Conservation (phyloP, 1,140 invertebrate species). For the Scylla paramamosain region DNA sequence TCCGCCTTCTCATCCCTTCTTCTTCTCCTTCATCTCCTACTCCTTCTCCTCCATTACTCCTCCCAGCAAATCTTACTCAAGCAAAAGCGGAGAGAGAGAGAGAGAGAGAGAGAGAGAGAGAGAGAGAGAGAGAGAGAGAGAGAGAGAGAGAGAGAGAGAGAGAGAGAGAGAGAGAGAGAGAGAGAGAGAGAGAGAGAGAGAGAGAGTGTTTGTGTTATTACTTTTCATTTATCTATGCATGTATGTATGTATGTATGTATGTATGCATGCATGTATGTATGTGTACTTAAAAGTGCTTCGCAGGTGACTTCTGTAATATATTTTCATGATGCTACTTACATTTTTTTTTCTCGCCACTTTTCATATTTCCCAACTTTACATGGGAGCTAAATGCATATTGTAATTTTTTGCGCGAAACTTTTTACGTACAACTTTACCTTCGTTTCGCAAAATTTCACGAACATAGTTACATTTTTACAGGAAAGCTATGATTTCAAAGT, state of each 20-base stretch:
- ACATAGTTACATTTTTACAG: neutral
- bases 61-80: neutral
- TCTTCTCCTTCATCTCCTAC: no score
- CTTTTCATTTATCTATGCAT: no score
- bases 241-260: neutral
- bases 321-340: neutral
- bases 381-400: neutral
- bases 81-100: neutral
- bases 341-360: neutral
- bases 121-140: constrained; percentile 20
- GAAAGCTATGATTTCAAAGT: neutral
- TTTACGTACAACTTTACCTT: constrained; percentile 3
- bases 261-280: neutral
- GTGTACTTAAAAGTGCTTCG: neutral
- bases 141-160: constrained; percentile 18
- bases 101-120: constrained; percentile 20
- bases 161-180: neutral
- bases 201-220: no score
- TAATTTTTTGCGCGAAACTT: neutral
- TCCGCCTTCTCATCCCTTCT: neutral
- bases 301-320: neutral
- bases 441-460: neutral
- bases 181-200: constrained; percentile 1
- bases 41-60: neutral
- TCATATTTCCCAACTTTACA: no score